phyloP scores from a whole-genome alignment of 1,140 invertebrate species.

The Pollicipes pollicipes region DNA sequence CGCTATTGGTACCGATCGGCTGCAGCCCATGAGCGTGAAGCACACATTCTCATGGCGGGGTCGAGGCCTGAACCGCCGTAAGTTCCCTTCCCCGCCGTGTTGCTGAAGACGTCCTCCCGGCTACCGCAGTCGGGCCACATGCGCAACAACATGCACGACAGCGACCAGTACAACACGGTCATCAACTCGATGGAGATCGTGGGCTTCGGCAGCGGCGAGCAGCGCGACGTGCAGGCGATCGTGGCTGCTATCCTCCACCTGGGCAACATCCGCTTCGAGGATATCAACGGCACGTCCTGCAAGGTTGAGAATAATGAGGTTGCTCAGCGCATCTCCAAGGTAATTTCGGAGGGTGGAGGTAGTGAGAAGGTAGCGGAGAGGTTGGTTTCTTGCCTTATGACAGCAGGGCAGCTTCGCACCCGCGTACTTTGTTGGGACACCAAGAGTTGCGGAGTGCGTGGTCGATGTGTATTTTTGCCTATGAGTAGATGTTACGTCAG shows the following conservation, averaged over 20 bases:
- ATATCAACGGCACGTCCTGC: constrained; percentile 22
- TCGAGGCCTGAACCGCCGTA: too few species aligned
- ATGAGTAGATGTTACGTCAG: too few species aligned
- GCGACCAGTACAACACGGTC: constrained; percentile 22
- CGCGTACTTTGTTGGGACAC: too few species aligned
- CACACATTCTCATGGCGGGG: too few species aligned
- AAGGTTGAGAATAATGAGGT: constrained; percentile 19
- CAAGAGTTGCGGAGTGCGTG: too few species aligned
- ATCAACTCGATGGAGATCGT: constrained; percentile 26
- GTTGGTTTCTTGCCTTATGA: too few species aligned
- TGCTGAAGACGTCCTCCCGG: constrained; percentile 5
- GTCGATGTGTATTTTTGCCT: too few species aligned
- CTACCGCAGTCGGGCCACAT: constrained; percentile 19
- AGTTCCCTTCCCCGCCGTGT: too few species aligned
- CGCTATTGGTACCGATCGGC: too few species aligned
- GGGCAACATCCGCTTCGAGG: constrained; percentile 26
- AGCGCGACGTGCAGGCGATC: constrained; percentile 25
- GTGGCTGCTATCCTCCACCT: constrained; percentile 29
- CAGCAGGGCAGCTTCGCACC: too few species aligned
- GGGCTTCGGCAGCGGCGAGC: constrained; percentile 27
- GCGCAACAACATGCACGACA: constrained; percentile 21
- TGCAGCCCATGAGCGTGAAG: too few species aligned
- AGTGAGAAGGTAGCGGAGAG: too few species aligned
- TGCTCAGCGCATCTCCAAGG: constrained; percentile 21
- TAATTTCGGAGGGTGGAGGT: constrained; percentile 18